phyloP scores from a whole-genome alignment of 1,140 invertebrate genomes.

The Brachionus rotundiformis region DNA sequence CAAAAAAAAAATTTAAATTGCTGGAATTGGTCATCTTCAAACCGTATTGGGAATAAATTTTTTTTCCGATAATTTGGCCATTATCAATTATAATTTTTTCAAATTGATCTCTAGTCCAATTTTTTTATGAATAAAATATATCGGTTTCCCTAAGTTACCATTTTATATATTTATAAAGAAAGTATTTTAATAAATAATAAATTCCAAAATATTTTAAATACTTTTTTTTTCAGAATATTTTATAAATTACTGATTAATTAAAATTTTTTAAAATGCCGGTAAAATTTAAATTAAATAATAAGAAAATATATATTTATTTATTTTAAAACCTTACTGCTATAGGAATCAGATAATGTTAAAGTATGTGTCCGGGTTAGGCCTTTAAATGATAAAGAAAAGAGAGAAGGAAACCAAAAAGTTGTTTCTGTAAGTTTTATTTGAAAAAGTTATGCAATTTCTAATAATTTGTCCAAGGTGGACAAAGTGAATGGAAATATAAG shows the following conservation, averaged over 20 bases:
- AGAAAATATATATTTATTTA: too few species aligned
- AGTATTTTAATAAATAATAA: not conserved
- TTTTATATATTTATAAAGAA: constrained; percentile 10
- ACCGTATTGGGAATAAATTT: too few species aligned
- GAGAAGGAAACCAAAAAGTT: constrained; percentile 72
- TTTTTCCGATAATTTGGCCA: not conserved
- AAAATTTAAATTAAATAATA: not conserved
- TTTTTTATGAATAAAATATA: not conserved
- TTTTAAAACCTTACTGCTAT: too few species aligned
- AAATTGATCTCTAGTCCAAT: not conserved
- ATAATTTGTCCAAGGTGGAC: not conserved
- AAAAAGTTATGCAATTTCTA: not conserved
- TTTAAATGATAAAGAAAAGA: constrained; percentile 76
- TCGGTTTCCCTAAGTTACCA: constrained; percentile 21
- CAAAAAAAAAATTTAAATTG: too few species aligned
- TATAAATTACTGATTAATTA: not conserved
- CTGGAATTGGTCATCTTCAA: not conserved
- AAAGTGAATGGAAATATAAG: constrained; percentile 50
- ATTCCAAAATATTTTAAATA: not conserved
- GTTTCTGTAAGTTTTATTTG: constrained; percentile 45
- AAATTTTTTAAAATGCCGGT: constrained; percentile 35
- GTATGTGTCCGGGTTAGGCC: constrained; percentile 87
- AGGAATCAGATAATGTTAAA: constrained; percentile 74
- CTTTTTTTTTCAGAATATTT: not conserved
- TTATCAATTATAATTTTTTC: not conserved